Conservation (phyloP, 2,113 vertebrate genomes). For the Corythornis vintsioides region DNA sequence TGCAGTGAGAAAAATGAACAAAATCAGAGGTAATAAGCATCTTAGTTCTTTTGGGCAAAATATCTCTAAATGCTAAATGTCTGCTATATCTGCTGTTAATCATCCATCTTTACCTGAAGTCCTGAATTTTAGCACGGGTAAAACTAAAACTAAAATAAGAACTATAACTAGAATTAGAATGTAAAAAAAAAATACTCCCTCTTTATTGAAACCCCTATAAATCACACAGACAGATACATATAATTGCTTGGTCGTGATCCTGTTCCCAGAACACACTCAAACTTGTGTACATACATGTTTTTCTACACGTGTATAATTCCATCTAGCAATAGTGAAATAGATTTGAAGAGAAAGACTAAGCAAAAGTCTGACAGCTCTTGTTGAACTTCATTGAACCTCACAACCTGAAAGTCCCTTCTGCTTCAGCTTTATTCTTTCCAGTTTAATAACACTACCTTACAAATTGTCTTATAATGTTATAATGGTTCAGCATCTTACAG, state of each 20-base stretch:
- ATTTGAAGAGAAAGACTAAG: neutral
- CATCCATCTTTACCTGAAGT: neutral
- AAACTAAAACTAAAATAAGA: neutral
- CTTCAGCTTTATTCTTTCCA: neutral
- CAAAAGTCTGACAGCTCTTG: neutral
- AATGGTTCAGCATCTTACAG: neutral
- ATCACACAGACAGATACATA: neutral
- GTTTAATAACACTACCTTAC: neutral
- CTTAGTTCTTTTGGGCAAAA: neutral
- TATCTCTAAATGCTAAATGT: neutral
- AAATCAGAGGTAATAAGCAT: neutral
- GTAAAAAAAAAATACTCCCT: neutral
- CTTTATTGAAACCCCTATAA: neutral
- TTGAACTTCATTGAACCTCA: neutral
- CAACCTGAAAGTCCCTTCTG: neutral
- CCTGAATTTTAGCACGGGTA: neutral
- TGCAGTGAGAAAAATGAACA: neutral
- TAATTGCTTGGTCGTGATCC: neutral
- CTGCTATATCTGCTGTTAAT: neutral
- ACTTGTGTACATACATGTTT: neutral
- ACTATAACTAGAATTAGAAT: neutral
- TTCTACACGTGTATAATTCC: neutral
- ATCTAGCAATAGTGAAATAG: neutral
- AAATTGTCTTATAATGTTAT: neutral
- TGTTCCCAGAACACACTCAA: neutral